A percentile compares a stretch with the other conserved stretches of the same genome.
These are phyloP conservation scores for Agrotis puta DNA, from an alignment of 2,888 invertebrate genomes.

Conservation along the genomic window DNA sequence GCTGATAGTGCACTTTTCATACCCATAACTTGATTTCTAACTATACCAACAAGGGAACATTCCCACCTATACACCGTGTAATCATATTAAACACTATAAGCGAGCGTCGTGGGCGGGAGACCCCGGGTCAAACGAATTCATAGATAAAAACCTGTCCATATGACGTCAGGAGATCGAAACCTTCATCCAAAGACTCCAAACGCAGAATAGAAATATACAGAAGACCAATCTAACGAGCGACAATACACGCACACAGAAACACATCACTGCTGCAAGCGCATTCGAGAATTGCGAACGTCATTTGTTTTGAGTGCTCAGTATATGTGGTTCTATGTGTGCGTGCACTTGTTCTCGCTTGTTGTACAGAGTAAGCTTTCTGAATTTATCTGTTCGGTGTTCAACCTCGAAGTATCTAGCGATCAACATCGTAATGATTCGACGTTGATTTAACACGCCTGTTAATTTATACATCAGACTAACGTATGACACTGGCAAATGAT, in stretches of 20 bases:
- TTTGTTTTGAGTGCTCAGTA: background rate
- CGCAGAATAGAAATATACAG: conserved; percentile 23
- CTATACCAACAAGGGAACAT: conserved; percentile 53
- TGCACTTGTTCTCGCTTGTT: background rate
- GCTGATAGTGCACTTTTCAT: conserved; percentile 19
- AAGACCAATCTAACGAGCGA: background rate
- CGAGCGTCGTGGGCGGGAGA: conserved; percentile 85
- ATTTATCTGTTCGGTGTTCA: background rate
- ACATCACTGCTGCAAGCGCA: background rate
- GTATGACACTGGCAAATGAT: conserved; percentile 77
- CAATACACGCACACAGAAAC: background rate
- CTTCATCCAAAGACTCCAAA: conserved; percentile 24
- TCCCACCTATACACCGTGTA: conserved; percentile 63
- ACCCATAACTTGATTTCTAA: conserved; percentile 34
- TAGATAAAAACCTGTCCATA: conserved; percentile 85
- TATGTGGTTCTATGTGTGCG: background rate
- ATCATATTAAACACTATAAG: conserved; percentile 67
- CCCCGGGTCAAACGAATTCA: conserved; percentile 85
- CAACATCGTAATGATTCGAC: conserved; percentile 76
- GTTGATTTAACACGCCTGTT: conserved; percentile 85
- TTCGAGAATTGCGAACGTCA: background rate
- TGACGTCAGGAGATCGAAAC: conserved; percentile 75
- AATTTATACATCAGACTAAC: conserved; percentile 76
- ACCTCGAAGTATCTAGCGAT: conserved; percentile 50
- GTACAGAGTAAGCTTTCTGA: background rate